These are phyloP conservation scores for Chouioia cunea DNA, from an alignment of 2,888 invertebrate genomes.

Conservation along the genomic window DNA sequence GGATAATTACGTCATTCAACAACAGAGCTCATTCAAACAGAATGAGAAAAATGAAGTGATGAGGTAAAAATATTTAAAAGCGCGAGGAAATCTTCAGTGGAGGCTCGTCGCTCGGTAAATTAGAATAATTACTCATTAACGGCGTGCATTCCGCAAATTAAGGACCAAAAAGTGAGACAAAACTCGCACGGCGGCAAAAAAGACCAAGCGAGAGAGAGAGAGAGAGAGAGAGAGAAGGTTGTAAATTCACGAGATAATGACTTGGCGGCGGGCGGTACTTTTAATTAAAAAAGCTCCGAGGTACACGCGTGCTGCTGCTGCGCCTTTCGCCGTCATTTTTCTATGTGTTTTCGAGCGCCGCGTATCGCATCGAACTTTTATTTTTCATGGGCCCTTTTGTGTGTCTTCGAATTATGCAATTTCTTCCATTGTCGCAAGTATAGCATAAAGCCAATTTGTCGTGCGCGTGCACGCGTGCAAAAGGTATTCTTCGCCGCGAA, in stretches of 20 bases:
- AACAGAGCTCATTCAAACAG: too few relatives aligned
- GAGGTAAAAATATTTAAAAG: background rate
- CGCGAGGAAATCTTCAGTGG: background rate
- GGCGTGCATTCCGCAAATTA: constrained; percentile 51
- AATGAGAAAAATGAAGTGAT: background rate
- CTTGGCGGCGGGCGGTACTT: constrained; percentile 52
- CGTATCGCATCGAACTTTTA: constrained; percentile 9
- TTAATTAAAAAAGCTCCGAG: constrained; percentile 63
- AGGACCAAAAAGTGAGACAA: constrained; percentile 37
- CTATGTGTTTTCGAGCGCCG: background rate
- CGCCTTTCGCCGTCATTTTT: background rate
- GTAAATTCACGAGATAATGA: constrained; percentile 63
- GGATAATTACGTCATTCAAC: too few relatives aligned
- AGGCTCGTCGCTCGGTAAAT: constrained; percentile 45
- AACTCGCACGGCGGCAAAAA: constrained; percentile 6
- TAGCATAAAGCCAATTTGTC: constrained; percentile 24
- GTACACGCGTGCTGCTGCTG: background rate
- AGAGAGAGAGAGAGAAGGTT: constrained; percentile 38
- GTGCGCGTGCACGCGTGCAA: constrained; percentile 6
- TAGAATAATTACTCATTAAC: constrained; percentile 59
- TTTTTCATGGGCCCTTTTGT: background rate
- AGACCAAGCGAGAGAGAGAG: constrained; percentile 1
- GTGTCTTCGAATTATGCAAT: constrained; percentile 15
- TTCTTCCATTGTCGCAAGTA: constrained; percentile 7
- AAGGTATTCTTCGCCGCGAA: constrained; percentile 11